phyloP scores from a whole-genome alignment of 2,113 vertebrate species.

The Micronycteris hirsuta region DNA sequence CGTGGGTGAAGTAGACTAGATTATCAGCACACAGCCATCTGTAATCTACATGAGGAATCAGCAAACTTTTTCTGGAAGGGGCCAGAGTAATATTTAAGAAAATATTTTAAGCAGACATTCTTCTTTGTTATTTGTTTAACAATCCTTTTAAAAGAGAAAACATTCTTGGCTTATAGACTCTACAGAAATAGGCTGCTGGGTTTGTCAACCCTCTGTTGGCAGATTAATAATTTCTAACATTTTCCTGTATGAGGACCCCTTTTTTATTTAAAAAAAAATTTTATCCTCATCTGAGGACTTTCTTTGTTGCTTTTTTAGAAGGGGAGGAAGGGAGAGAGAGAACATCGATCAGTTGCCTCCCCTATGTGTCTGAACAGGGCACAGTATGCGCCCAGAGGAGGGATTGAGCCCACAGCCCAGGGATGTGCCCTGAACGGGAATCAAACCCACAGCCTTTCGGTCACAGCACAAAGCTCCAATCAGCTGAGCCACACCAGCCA shows the following conservation, averaged over 20 bases:
- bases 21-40: background rate
- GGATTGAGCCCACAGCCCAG: too few species aligned
- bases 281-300: too few species aligned
- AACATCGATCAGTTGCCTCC: too few species aligned
- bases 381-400: too few species aligned
- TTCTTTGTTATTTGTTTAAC: background rate
- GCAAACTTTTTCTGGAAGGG: background rate
- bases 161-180: background rate
- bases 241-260: background rate
- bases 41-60: background rate
- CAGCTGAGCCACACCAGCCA: too few species aligned
- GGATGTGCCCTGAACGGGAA: too few species aligned
- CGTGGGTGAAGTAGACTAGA: background rate
- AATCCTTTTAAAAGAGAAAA: background rate
- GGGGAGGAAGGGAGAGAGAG: too few species aligned
- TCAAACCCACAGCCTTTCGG: too few species aligned
- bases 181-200: background rate
- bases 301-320: too few species aligned
- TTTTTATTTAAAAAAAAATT: background rate
- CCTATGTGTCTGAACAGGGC: too few species aligned
- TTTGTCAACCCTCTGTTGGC: background rate
- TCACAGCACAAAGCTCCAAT: too few species aligned
- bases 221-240: background rate
- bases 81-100: background rate
- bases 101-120: background rate